Base-by-base conservation (phyloP, 2,113 vertebrate genomes). In the Pandion haliaetus region DNA sequence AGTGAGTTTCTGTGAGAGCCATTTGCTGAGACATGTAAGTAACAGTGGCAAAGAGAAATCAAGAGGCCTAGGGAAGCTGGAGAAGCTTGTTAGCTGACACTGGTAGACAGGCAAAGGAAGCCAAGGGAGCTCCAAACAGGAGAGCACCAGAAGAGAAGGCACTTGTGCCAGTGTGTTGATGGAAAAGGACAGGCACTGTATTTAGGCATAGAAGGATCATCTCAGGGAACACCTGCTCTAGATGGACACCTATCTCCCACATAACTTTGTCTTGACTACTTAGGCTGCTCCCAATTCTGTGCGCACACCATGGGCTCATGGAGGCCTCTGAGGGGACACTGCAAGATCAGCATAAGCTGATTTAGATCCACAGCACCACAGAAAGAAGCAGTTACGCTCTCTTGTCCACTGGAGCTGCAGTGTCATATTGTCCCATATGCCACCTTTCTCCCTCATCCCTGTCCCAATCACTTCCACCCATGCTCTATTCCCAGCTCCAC, bases 401-500 rank as follows among this genome's bases (percentile, higher is more conserved):
- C 36, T 57, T n/a, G 12, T 52, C 57, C 50, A 28, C 44, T 72
- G 57, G n/a, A 63, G 5, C 11, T 70, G 28, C 61, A 78, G 14
- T 34, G 17, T 50, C 44, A 18, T n/a, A 12, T 34, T 40, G 57
- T 61, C 77, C 73, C 19, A 32, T 28, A 40, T 57, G 34, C 3
- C 34, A 87, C 34, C 13, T 36, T 93, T 82, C 18, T 87, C 44
- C 44, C 31, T 88, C 34, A 44, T 36, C 49, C 34, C 40, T 87
- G 83, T 82, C 86, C 86, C 55, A 84, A 19, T 42, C 31, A 40
- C 81, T 84, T 95, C 70, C 62, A 87, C 40, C 44, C 70, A n/a
- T 87, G 52, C 81, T 94, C 65, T 95, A 72, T 96, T 96, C 93
- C 93, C 78, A 94, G 84, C 61, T 87, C 87, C 84, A 44, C 87